Evolutionary conservation across 2,888 invertebrate genomes (phyloP).

Genomic region (Orthosia gothica): DNA sequence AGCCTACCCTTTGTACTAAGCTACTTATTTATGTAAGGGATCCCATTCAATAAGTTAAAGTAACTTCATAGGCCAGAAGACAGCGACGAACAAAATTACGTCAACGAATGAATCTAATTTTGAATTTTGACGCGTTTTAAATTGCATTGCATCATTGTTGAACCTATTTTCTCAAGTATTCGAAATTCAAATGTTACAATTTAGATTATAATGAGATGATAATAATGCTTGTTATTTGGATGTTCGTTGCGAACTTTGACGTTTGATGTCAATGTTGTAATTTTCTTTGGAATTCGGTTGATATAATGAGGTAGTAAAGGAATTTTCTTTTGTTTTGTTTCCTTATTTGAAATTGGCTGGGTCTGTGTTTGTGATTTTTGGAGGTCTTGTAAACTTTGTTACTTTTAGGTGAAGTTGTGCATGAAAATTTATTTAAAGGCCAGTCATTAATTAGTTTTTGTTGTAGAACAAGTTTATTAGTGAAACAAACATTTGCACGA

Average conservation of each 20-base stretch:
- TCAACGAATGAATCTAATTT: slow-evolving; percentile 52
- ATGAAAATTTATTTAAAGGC: neutral
- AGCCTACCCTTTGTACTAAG: slow-evolving; percentile 60
- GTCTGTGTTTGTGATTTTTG: no score
- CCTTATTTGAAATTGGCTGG: slow-evolving; percentile 1
- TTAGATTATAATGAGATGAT: slow-evolving; percentile 64
- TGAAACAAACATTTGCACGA: no score
- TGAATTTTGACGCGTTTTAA: slow-evolving; percentile 54
- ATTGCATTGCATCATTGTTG: slow-evolving; percentile 58
- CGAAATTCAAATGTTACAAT: slow-evolving; percentile 61
- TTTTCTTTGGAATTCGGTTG: slow-evolving; percentile 45
- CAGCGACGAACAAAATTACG: slow-evolving; percentile 23
- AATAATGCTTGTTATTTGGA: slow-evolving; percentile 55
- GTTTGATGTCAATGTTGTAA: slow-evolving; percentile 24
- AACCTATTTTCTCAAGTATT: slow-evolving; percentile 51
- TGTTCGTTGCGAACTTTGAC: slow-evolving; percentile 46
- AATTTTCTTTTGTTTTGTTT: slow-evolving; percentile 16
- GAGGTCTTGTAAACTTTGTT: neutral
- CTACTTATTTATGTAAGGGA: slow-evolving; percentile 70
- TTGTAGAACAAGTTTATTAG: no score
- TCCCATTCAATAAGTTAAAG: slow-evolving; percentile 72
- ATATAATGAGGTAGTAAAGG: slow-evolving; percentile 15
- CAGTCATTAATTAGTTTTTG: no score
- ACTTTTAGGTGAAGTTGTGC: neutral
- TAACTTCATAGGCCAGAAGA: slow-evolving; percentile 58